Evolutionary conservation across 1,140 invertebrate species (phyloP).

Genomic region (Wiebesia pumilae): DNA sequence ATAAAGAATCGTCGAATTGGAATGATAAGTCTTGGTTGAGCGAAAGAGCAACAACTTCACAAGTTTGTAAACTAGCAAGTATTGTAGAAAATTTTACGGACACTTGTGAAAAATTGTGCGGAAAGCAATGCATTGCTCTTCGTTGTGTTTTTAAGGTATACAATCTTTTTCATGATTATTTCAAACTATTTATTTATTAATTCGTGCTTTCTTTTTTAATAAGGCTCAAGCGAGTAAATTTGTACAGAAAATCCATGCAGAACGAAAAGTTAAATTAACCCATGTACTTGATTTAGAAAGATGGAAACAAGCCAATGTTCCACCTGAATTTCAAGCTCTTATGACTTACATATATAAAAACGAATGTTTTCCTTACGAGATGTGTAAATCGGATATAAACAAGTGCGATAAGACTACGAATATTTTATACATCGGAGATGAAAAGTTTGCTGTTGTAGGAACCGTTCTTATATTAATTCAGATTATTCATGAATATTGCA

Average conservation of each 20-base stretch:
- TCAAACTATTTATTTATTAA: slow-evolving; percentile 7
- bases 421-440: slow-evolving; percentile 83
- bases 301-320: slow-evolving; percentile 96
- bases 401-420: slow-evolving; percentile 63
- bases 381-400: slow-evolving; percentile 64
- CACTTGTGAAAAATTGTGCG: slow-evolving; percentile 86
- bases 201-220: slow-evolving; percentile 40
- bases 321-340: slow-evolving; percentile 88
- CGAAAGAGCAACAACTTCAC: slow-evolving; percentile 80
- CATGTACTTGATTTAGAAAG: slow-evolving; percentile 91
- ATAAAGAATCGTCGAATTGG: slow-evolving; percentile 64
- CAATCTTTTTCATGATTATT: slow-evolving; percentile 28
- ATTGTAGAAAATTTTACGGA: slow-evolving; percentile 88
- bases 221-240: slow-evolving; percentile 89
- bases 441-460: slow-evolving; percentile 91
- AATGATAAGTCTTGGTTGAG: slow-evolving; percentile 74
- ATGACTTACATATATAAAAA: slow-evolving; percentile 75
- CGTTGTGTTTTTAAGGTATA: slow-evolving; percentile 87
- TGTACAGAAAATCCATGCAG: slow-evolving; percentile 92
- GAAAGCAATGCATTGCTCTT: slow-evolving; percentile 86
- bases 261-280: slow-evolving; percentile 89
- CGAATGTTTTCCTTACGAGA: slow-evolving; percentile 72
- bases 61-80: slow-evolving; percentile 86
- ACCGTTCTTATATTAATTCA: slow-evolving; percentile 89
- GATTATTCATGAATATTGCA: slow-evolving; percentile 93